Conservation (phyloP, 2,113 vertebrate genomes). For the Apteryx owenii region DNA sequence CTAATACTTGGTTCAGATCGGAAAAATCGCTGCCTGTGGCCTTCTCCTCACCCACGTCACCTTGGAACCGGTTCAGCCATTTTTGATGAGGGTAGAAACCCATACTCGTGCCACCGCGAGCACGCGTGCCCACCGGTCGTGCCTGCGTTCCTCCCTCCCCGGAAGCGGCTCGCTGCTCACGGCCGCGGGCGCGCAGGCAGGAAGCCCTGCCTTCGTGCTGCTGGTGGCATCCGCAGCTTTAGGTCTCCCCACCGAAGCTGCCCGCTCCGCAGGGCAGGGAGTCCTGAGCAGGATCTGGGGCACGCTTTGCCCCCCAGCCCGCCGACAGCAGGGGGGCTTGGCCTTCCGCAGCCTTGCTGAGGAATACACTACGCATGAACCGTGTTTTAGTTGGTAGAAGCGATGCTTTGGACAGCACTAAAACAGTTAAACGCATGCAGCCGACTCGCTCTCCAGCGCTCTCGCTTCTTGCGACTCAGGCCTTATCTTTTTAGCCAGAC, state of each 20-base stretch:
- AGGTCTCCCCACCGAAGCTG: too few relatives aligned
- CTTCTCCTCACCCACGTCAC: background rate
- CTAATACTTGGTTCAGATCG: background rate
- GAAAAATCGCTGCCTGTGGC: background rate
- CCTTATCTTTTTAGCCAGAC: constrained; percentile 33
- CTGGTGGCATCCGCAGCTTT: too few relatives aligned
- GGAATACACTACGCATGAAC: background rate
- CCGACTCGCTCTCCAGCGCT: background rate
- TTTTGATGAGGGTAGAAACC: background rate
- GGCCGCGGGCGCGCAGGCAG: too few relatives aligned
- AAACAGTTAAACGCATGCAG: background rate
- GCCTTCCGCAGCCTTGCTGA: too few relatives aligned
- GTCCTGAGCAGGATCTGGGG: too few relatives aligned
- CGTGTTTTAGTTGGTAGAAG: background rate
- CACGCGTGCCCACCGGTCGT: background rate
- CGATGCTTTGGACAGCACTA: background rate
- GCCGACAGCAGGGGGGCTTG: too few relatives aligned
- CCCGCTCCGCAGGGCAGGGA: too few relatives aligned
- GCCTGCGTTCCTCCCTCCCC: background rate
- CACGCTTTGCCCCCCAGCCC: too few relatives aligned
- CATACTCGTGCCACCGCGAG: fast-evolving
- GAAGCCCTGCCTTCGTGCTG: too few relatives aligned
- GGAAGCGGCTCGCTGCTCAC: background rate
- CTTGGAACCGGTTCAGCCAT: background rate
- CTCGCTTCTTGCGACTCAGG: background rate